phyloP scores from a whole-genome alignment of 2,113 vertebrate genomes.

The Larimichthys crocea region DNA sequence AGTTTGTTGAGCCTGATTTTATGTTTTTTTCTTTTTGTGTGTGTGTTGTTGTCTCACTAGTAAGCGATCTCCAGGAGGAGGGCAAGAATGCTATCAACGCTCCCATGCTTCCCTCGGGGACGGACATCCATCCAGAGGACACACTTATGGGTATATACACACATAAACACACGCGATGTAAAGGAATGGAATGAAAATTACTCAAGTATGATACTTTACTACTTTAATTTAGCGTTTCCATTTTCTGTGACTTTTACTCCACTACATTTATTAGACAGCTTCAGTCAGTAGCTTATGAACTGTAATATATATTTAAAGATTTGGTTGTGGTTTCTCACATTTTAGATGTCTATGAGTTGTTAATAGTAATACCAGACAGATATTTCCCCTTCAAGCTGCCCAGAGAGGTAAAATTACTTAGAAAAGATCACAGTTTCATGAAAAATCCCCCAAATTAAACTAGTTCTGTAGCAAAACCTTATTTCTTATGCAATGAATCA shows the following conservation, averaged over 20 bases:
- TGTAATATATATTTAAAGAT: not conserved
- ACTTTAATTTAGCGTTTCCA: not conserved
- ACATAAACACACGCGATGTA: not conserved
- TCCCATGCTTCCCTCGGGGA: conserved; percentile 85
- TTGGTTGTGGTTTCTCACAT: not conserved
- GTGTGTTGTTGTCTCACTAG: conserved; percentile 75
- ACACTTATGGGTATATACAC: conserved; percentile 88
- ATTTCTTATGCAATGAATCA: not conserved
- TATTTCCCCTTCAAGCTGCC: not conserved
- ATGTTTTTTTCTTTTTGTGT: not conserved
- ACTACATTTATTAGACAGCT: not conserved
- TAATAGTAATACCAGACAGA: not conserved
- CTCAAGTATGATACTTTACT: not conserved
- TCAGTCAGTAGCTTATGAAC: not conserved
- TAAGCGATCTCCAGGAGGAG: conserved; percentile 96
- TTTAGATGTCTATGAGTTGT: not conserved
- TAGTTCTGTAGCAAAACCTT: not conserved
- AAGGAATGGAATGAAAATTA: too few relatives aligned
- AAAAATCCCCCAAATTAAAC: not conserved
- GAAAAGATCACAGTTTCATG: too few relatives aligned
- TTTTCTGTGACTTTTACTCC: not conserved
- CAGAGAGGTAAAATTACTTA: too few relatives aligned
- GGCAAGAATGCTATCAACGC: conserved; percentile 95
- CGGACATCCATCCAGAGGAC: conserved; percentile 92
- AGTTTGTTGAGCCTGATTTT: not conserved